Conservation (phyloP, 2,888 invertebrate species). For the Eremobia ochroleuca region DNA sequence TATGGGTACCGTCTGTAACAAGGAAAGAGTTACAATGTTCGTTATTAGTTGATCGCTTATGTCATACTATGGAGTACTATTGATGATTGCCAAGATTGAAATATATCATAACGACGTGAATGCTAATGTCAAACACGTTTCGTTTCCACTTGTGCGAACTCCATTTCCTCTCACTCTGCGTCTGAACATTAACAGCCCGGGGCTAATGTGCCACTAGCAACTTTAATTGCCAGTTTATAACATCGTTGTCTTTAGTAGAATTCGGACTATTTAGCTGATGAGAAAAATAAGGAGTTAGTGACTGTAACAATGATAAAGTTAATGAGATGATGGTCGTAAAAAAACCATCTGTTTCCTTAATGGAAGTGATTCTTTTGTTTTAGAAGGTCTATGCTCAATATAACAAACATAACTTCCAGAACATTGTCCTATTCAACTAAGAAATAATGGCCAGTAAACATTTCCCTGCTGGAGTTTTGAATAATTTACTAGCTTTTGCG, state of each 20-base stretch:
- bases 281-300: constrained; percentile 51
- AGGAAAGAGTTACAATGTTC: not conserved
- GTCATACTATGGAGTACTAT: not conserved
- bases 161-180: constrained; percentile 25
- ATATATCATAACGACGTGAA: not conserved
- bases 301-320: constrained; percentile 31
- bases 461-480: not conserved
- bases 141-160: not conserved
- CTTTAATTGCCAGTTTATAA: constrained; percentile 62
- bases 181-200: constrained; percentile 38
- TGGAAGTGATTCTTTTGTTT: constrained; percentile 19
- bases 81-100: not conserved
- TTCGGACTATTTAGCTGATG: constrained; percentile 41
- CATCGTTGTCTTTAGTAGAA: constrained; percentile 51
- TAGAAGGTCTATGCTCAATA: not conserved
- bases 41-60: not conserved
- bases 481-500: not conserved
- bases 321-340: constrained; percentile 39
- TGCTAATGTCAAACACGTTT: constrained; percentile 4
- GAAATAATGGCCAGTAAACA: not conserved
- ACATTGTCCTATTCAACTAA: not conserved
- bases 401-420: not conserved
- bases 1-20: not conserved
- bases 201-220: constrained; percentile 55
- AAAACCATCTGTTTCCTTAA: constrained; percentile 25